These are phyloP conservation scores for Porites australiensis DNA, from an alignment of 64 coral and sea anemone species.

Conservation along the genomic window DNA sequence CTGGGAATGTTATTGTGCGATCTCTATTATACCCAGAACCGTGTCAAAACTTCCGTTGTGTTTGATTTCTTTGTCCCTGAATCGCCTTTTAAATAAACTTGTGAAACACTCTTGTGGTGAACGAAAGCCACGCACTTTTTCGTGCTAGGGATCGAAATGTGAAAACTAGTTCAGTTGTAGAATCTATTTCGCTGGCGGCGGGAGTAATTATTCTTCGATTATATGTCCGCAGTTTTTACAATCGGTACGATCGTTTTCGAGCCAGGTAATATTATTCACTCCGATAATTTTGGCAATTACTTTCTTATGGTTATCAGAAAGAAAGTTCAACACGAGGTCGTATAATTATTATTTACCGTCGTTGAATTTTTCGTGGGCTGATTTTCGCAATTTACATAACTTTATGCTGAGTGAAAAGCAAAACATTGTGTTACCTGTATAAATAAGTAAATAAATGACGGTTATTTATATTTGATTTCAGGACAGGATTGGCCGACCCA, in stretches of 20 bases:
- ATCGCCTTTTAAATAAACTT: neutral
- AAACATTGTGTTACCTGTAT: neutral
- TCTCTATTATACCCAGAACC: neutral
- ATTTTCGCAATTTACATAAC: constrained; percentile 30
- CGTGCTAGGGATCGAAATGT: neutral
- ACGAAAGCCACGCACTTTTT: neutral
- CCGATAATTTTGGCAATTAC: neutral
- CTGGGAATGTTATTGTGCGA: neutral
- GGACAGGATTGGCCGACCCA: neutral
- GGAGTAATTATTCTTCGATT: neutral
- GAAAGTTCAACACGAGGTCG: neutral
- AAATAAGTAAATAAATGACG: neutral
- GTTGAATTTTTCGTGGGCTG: neutral
- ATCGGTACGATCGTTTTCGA: neutral
- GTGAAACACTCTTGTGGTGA: constrained; percentile 5
- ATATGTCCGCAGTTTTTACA: neutral
- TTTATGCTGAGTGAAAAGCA: neutral
- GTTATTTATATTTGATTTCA: neutral
- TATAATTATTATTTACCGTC: neutral
- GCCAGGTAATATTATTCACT: no score
- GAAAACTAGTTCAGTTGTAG: neutral
- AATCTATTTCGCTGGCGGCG: neutral
- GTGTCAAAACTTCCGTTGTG: neutral
- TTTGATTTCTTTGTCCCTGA: constrained; percentile 3
- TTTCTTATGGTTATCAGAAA: neutral